Evolutionary conservation across 1,140 invertebrate species (phyloP), one percentile per base, ranked within the genome.

Genomic region (Adoxophyes honmai): DNA sequence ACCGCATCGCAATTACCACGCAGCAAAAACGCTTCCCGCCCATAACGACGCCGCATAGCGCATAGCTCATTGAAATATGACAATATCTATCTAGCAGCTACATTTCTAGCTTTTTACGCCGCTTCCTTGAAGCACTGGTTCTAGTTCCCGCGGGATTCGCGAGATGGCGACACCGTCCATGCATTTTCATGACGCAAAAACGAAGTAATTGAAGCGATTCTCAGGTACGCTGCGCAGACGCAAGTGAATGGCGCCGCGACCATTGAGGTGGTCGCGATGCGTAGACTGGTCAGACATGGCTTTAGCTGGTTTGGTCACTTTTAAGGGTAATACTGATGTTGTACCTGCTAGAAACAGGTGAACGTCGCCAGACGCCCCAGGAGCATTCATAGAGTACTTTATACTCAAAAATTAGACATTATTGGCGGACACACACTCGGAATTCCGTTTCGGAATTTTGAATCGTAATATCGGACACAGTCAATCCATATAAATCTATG

Each of bases 141-240:
- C 42, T n/a, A 11, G 42, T 28, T 48, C 42, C 42, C 42, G 42
- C 10, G 42, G 42, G 42, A 48, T 2, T 6, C 10, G 18, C 14
- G 51, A 34, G 51, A 9, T 16, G 51, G 28, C 34, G 51, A 52
- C 33, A 52, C 51, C 34, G 51, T 34, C 10, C 51, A 34, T 52
- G 33, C 51, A 52, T 52, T 52, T 52, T 52, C 51, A 52, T 52
- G 13, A 48, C 18, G 42, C 51, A 35, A 52, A 52, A 52, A 52
- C 51, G 14, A 10, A 33, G 51, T 52, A 52, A 52, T 52, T 35
- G 51, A 52, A 52, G 51, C 51, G 51, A 33, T 34, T 52, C 51
- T 15, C 51, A 52, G 34, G 33, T 14, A 15, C 33, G 33, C 33
- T 52, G 9, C 51, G 34, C 34, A 28, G 11, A 52, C 51, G 13